Evolutionary conservation across 2,888 invertebrate species (phyloP), one percentile per base, ranked within the genome.

Genomic region (Chaetogeoica ovagalla): DNA sequence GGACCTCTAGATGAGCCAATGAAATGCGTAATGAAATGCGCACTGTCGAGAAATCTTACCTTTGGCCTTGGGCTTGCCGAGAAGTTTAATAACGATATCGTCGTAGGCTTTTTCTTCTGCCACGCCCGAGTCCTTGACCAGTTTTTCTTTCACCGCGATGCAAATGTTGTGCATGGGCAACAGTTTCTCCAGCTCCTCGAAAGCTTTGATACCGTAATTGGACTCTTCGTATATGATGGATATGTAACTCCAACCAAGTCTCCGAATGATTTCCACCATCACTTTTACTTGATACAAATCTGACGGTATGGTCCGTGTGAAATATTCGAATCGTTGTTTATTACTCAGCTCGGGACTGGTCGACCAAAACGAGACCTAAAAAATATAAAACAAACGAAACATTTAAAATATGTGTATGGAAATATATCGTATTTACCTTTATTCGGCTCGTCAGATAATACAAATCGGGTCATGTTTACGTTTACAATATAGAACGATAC

Each of bases 221-320:
- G 96, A 96, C 86, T 97, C 97, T 86, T 97, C 97, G 86, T 97
- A 97, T 83, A 97, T 93, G 84, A 97, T 94, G 74, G 96, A 96
- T 30, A 97, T 93, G 87, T 97, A 97, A 83, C 94, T 95, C 97
- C 97, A 97, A 70, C 91, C 91, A 88, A 97, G 91, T 83, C 89
- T 89, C 84, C 90, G 90, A 21, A 97, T 93, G 83, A 97, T 94
- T 85, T 96, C 95, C 30, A 97, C 95, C 95, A 97, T 97, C 0
- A 95, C 97, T 84, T 95, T 93, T 4, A 94, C 95, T 87, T 97
- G 97, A 86, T 96, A 94, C 85, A 94, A 93, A 87, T 97, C 97
- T 0, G 96, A 96, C 1, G 97, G 97, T 84, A 97, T 97, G 8
- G 97, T 97, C 66, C 97, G 89, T 3, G 95, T 93, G 87, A 97